These are phyloP conservation scores for Cydia fagiglandana DNA, from an alignment of 1,140 invertebrate species.

Conservation along the genomic window DNA sequence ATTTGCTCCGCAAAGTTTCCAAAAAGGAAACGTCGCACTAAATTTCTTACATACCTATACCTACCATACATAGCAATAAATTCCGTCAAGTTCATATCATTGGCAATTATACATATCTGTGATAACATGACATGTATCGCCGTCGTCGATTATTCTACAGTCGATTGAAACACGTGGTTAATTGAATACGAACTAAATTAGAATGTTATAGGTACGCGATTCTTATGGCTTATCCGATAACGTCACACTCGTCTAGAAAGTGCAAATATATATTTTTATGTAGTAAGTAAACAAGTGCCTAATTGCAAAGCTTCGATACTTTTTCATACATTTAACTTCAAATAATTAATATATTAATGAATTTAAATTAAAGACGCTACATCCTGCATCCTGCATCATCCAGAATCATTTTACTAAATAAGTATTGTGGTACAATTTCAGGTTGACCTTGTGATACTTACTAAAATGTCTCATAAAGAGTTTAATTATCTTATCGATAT, in stretches of 20 bases:
- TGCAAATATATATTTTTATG: background rate
- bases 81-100: conserved; percentile 34
- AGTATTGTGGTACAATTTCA: background rate
- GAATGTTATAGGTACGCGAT: background rate
- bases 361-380: too few species aligned
- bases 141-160: background rate
- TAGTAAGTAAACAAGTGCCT: background rate
- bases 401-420: too few species aligned
- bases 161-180: background rate
- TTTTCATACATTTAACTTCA: background rate
- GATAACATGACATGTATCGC: background rate
- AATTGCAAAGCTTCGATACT: background rate
- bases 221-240: background rate
- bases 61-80: conserved; percentile 38
- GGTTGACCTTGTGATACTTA: conserved; percentile 8
- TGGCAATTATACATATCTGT: background rate
- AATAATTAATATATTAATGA: too few species aligned
- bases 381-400: too few species aligned
- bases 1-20: too few species aligned
- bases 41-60: background rate
- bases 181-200: conserved; percentile 4
- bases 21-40: too few species aligned
- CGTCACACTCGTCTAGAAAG: background rate
- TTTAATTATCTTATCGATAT: conserved; percentile 7
- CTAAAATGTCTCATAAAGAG: conserved; percentile 1